Base-by-base conservation (phyloP, 2,113 vertebrate species). In the Fregata magnificens region DNA sequence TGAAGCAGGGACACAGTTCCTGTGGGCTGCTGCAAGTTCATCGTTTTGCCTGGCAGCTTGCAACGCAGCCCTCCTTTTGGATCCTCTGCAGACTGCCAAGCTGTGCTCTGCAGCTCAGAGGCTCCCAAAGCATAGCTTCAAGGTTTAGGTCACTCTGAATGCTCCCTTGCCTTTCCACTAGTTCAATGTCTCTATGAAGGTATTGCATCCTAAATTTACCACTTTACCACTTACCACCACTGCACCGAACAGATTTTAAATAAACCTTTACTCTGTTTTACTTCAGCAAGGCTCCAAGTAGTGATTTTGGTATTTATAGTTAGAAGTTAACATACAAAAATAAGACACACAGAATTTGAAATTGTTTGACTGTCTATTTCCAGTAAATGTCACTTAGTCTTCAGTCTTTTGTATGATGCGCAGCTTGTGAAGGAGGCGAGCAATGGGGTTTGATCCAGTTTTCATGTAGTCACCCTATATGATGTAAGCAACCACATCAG, bases 21-120 rank as follows among this genome's bases (percentile, higher is more conserved):
- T 34, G 1, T 49, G 69, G 74, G 55, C 59, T 87, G 59, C 53
- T 95, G 36, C 26, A 77, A 65, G 45, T 58, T 85, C 20, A 24
- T 47, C 3, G 2, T 62, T 91, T 73, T 49, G 36, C 40, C 65
- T 67, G 79, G 31, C 66, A 90, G 47, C 82, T 93, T 78, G 53
- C 47, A 59, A 4, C 0, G 1, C 47, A 40, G n/a, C 65, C 16
- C 25, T 86, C 10, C 34, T 42, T 36, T 29, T 0, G 0, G 47
- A 28, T 62, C 17, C 73, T 66, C 50, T 87, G 62, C 40, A 77
- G 32, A 11, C 32, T 88, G 62, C n/a, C 66, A 88, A 83, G 40
- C 80, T 86, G 80, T 72, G 52, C 76, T 88, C 38, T 86, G 66
- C 1, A 6, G 28, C 69, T 94, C 53, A 11, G 19, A 49, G 82